Conservation (phyloP, 2,113 vertebrate genomes). For the Thomomys bottae region DNA sequence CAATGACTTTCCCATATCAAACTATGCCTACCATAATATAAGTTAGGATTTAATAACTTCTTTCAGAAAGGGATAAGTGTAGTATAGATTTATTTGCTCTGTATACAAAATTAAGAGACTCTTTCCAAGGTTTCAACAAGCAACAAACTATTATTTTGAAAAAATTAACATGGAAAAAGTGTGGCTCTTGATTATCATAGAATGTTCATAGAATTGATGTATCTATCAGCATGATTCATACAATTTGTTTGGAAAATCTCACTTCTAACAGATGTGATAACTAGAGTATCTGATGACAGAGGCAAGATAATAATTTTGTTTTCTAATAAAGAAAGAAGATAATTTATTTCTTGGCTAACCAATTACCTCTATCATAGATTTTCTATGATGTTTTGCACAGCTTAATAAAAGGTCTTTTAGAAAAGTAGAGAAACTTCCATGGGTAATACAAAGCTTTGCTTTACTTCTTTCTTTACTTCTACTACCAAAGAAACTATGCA, state of each 20-base stretch:
- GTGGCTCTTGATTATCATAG: background rate
- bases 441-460: background rate
- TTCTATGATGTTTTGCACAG: background rate
- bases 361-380: background rate
- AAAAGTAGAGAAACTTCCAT: background rate
- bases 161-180: background rate
- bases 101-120: background rate
- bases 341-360: background rate
- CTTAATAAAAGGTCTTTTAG: background rate
- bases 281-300: background rate
- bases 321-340: background rate
- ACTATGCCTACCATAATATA: background rate
- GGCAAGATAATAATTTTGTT: background rate
- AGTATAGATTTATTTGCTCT: background rate
- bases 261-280: background rate
- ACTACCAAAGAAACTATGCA: background rate
- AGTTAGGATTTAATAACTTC: background rate
- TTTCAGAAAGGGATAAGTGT: background rate
- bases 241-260: background rate
- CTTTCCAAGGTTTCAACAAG: background rate
- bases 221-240: background rate
- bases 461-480: background rate
- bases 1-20: constrained; percentile 26
- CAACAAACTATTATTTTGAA: background rate
- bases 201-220: background rate